These are phyloP conservation scores for Lamellibrachia luymesi DNA, from an alignment of 1,140 invertebrate genomes.

Conservation along the genomic window DNA sequence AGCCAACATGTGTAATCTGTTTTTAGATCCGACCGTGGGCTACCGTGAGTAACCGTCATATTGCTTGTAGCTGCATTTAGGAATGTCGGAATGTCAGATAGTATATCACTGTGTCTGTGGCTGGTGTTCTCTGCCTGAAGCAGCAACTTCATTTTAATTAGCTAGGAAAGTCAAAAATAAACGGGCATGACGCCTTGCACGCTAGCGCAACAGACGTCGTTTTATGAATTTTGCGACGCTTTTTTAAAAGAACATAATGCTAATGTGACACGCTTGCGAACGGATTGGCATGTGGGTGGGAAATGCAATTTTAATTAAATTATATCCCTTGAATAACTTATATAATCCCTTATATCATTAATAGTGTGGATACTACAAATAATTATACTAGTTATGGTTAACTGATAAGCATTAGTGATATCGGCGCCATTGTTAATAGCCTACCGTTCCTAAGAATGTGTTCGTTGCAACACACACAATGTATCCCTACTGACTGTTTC, in stretches of 20 bases:
- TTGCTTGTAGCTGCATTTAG: neutral
- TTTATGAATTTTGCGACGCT: neutral
- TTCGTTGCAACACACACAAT: neutral
- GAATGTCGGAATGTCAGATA: neutral
- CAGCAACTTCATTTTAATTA: neutral
- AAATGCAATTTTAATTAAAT: too few relatives aligned
- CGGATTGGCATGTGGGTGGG: neutral
- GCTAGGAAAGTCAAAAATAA: neutral
- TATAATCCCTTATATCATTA: neutral
- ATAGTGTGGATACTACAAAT: neutral
- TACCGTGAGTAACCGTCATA: neutral
- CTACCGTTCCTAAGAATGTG: neutral
- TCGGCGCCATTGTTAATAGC: neutral
- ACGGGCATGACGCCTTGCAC: neutral
- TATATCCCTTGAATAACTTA: too few relatives aligned
- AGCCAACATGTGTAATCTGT: neutral
- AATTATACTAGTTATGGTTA: neutral
- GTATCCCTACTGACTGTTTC: too few relatives aligned
- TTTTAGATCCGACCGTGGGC: neutral
- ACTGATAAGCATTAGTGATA: too few relatives aligned
- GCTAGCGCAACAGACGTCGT: neutral
- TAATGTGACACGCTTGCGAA: neutral
- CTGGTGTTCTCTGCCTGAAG: neutral
- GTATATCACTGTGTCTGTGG: neutral
- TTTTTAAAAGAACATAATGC: too few relatives aligned